Percentiles rank a stretch among this genome's conserved stretches.
Conservation (phyloP, 2,888 invertebrate species). For the Drosophila lacicola region DNA sequence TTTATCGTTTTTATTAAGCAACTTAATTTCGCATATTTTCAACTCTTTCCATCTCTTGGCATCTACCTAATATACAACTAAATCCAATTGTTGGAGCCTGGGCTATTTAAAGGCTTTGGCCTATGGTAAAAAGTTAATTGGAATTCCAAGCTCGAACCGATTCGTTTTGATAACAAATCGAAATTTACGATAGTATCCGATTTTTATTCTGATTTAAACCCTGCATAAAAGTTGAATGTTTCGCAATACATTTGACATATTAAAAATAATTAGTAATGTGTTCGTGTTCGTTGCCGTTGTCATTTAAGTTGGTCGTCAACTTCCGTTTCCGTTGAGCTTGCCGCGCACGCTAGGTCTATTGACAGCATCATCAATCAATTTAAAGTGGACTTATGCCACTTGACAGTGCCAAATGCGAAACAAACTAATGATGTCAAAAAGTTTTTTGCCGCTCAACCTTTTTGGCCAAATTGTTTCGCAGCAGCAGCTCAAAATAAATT, state of each 20-base stretch:
- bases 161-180: not conserved
- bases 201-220: too few species aligned
- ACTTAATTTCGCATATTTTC: too few species aligned
- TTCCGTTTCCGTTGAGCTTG: conserved; percentile 30
- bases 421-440: conserved; percentile 67
- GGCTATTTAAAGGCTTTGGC: too few species aligned
- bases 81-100: too few species aligned
- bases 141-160: too few species aligned
- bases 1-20: too few species aligned
- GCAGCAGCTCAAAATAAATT: conserved; percentile 2
- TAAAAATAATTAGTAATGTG: conserved; percentile 32
- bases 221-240: not conserved
- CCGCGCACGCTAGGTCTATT: conserved; percentile 23
- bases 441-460: conserved; percentile 19
- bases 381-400: conserved; percentile 60
- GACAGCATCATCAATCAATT: conserved; percentile 71
- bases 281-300: conserved; percentile 1
- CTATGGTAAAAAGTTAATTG: too few species aligned
- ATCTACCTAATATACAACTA: too few species aligned
- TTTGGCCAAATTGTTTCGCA: conserved; percentile 24
- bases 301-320: conserved; percentile 39
- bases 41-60: too few species aligned
- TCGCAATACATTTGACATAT: conserved; percentile 10
- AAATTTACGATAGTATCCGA: not conserved
- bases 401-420: conserved; percentile 61